These are phyloP conservation scores for Cherax destructor DNA, from an alignment of 1,140 invertebrate species.

Conservation along the genomic window DNA sequence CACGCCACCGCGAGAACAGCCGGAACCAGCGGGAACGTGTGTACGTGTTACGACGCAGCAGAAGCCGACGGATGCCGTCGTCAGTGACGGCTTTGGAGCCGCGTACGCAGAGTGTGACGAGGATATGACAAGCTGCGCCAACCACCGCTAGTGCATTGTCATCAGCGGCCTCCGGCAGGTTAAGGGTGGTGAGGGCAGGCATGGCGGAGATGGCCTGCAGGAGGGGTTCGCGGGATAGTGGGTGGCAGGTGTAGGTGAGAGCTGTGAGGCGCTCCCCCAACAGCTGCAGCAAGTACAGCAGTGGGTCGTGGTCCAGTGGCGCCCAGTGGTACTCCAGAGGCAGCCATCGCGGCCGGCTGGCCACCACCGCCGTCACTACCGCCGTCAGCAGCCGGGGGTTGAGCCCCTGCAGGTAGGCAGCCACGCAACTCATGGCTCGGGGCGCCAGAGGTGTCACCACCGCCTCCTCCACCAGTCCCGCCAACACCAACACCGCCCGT, in stretches of 20 bases:
- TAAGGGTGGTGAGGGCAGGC: constrained; percentile 46
- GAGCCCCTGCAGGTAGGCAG: constrained; percentile 39
- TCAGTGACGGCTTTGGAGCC: constrained; percentile 50
- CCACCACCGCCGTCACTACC: constrained; percentile 29
- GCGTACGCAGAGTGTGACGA: constrained; percentile 47
- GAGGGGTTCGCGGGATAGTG: constrained; percentile 49
- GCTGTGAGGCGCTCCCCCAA: constrained; percentile 42
- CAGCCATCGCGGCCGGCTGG: constrained; percentile 44
- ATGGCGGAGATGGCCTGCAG: constrained; percentile 26
- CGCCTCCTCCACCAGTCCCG: constrained; percentile 45
- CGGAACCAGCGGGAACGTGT: constrained; percentile 52
- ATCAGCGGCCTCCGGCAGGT: constrained; percentile 47
- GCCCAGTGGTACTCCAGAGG: constrained; percentile 63
- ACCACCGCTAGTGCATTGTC: constrained; percentile 54
- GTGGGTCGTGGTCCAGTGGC: constrained; percentile 56
- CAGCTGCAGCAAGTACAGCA: constrained; percentile 49
- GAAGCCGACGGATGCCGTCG: constrained; percentile 47
- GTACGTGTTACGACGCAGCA: constrained; percentile 45
- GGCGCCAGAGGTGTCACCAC: constrained; percentile 34
- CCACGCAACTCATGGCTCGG: constrained; percentile 14
- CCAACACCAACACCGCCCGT: constrained; percentile 31
- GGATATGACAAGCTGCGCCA: constrained; percentile 43
- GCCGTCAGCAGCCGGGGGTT: constrained; percentile 42
- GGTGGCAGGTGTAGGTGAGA: constrained; percentile 54
- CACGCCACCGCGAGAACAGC: constrained; percentile 46